Percentiles rank a stretch among this genome's conserved stretches.
phyloP scores from a whole-genome alignment of 2,888 invertebrate genomes.

The Cheilosia impressa region DNA sequence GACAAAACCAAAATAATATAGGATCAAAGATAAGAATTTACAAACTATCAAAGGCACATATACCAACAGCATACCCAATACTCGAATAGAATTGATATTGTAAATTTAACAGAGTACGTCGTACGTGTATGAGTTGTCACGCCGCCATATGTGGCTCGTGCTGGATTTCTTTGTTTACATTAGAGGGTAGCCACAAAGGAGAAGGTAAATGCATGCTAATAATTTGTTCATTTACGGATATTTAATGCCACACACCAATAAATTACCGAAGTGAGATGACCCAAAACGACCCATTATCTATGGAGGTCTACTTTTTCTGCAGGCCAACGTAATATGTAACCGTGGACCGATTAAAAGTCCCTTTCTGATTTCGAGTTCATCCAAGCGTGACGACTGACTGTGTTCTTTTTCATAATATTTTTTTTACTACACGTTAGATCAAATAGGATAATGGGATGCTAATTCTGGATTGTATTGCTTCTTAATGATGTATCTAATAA shows the following conservation, averaged over 20 bases:
- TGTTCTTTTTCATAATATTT: slow-evolving; percentile 43
- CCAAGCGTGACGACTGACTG: slow-evolving; percentile 46
- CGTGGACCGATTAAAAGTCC: slow-evolving; percentile 22
- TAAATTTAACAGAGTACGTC: background rate
- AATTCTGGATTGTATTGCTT: slow-evolving; percentile 56
- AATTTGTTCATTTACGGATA: slow-evolving; percentile 56
- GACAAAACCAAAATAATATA: too few species aligned
- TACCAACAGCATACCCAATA: background rate
- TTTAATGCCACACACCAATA: slow-evolving; percentile 60
- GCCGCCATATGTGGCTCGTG: slow-evolving; percentile 62
- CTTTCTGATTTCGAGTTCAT: slow-evolving; percentile 19
- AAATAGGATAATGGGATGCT: slow-evolving; percentile 64
- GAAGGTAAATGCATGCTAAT: slow-evolving; percentile 34
- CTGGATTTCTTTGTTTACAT: slow-evolving; percentile 45
- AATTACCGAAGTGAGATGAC: slow-evolving; percentile 58
- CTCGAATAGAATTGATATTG: background rate
- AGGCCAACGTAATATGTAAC: background rate
- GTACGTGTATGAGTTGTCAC: slow-evolving; percentile 51
- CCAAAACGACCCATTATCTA: slow-evolving; percentile 51
- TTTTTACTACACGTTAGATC: slow-evolving; percentile 8
- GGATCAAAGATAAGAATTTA: too few species aligned
- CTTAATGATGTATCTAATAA: slow-evolving; percentile 63
- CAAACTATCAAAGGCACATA: too few species aligned
- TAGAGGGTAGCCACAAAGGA: slow-evolving; percentile 34
- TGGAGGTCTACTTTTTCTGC: background rate